Base-by-base conservation (phyloP, 2,797 vertebrate species). In the Malurus splendens region DNA sequence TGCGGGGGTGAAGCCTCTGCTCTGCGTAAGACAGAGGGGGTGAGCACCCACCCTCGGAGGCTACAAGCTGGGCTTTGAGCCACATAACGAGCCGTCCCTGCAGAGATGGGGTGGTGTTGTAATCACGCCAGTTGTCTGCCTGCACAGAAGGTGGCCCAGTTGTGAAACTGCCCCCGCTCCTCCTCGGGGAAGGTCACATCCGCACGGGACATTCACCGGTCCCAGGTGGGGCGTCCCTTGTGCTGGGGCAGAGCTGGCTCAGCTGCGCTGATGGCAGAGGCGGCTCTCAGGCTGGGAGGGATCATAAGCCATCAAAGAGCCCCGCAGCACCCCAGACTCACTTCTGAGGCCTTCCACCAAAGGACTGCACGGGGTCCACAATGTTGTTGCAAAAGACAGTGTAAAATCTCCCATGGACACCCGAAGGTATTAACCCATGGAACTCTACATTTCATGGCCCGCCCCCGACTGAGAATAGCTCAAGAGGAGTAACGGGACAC, bases 121-220 rank as follows among this genome's bases (percentile, higher is more conserved):
- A 15, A 30, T 30, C 23, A 2, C 19, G 30, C 24, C 75, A 24
- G 1, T 8, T 39, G 23, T 28, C 2, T 5, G 27, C 19, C 2
- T 3, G 12, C 30, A 33, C 14, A 23, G 52, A 33, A 18, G 10
- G 5, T 41, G n/a, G 30, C 12, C 36, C 52, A 19, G 30, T 2
- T 48, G 44, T 24, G 19, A 24, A 25, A 25, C 13, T 50, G 10
- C 62, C 1, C 1, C 44, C 0, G 1, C 20, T 16, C 20, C 25
- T 59, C 12, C 36, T 57, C 0, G 0, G 7, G 13, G 24, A 5
- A 24, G 52, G 25, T 33, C 44, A 24, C 62, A 50, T 42, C 44
- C 45, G 4, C 30, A 14, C 1, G 2, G 61, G 23, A 56, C 18
- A 39, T 18, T 27, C 24, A 11, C 36, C 36, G 36, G 36, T 36